These are phyloP conservation scores for Baryphthengus martii DNA, from an alignment of 2,113 vertebrate species.

Conservation along the genomic window DNA sequence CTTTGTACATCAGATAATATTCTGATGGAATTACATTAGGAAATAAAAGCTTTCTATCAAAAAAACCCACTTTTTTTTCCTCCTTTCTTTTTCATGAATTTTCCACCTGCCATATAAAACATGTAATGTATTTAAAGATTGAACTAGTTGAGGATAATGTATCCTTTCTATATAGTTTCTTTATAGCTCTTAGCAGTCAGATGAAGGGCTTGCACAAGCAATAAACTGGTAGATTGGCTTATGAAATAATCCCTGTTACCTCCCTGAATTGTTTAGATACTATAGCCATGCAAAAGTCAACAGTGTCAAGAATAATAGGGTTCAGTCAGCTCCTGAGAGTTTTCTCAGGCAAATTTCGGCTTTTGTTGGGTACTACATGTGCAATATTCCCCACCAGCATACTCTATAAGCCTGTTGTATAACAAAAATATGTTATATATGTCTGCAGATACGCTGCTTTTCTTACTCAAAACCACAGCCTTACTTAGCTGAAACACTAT, in stretches of 20 bases:
- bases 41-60: background rate
- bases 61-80: background rate
- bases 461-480: background rate
- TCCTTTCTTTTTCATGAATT: background rate
- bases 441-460: background rate
- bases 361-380: background rate
- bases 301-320: background rate
- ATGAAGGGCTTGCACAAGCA: background rate
- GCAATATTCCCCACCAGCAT: background rate
- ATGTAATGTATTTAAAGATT: background rate
- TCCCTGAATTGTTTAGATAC: background rate
- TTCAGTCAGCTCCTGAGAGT: background rate
- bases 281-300: background rate
- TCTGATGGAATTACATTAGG: background rate
- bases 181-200: background rate
- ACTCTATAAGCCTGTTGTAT: background rate
- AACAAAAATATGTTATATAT: background rate
- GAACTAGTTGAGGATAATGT: background rate
- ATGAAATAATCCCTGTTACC: accelerated
- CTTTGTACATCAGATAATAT: background rate
- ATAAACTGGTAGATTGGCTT: background rate
- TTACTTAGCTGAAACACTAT: background rate
- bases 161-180: background rate
- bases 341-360: background rate
- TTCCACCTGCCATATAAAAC: background rate